Base-by-base conservation (phyloP, 2,113 vertebrate genomes). In the Myodes glareolus region DNA sequence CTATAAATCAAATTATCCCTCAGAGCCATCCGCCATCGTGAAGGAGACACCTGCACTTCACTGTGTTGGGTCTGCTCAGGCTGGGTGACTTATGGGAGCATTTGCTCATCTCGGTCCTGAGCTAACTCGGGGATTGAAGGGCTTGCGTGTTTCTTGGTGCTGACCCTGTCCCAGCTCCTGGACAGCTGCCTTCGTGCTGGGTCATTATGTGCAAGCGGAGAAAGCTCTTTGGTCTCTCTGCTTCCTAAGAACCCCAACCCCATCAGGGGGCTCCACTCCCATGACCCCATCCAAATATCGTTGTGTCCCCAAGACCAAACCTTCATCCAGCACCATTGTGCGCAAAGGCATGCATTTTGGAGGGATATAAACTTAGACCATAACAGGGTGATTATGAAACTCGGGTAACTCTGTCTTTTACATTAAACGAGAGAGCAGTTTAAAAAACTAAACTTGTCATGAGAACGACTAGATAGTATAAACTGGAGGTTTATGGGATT, bases 361-460 rank as follows among this genome's bases (percentile, higher is more conserved):
- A 47, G 45, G 13, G 4, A 81, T 1, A 55, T 10, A 88, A 8
- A 55, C 80, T 61, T n/a, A 84, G 55, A 68, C 55, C 39, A 36
- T 75, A 61, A 7, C n/a, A 91, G 33, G 45, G 7, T 70, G 42
- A 39, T 50, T 73, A 90, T 73, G 33, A 85, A 92, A 78, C 88
- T 27, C 1, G 23, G 3, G 33, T 73, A 39, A 90, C 61, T 92
- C 73, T 91, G 65, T 67, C 39, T 94, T 92, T 97, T 80, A 80
- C n/a, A 29, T 29, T 39, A 84, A 92, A 61, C 33, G 9, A 93
- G 65, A 63, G 13, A 47, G 6, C 31, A 29, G 45, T 50, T 86
- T n/a, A 13, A 78, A 5, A 78, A 78, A 33, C 25, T 31, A 65
- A 65, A 45, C 27, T 33, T 27, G 14, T 86, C 80, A 78, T 85